phyloP scores from a whole-genome alignment of 2,797 vertebrate species.

The Malacoraja senta region DNA sequence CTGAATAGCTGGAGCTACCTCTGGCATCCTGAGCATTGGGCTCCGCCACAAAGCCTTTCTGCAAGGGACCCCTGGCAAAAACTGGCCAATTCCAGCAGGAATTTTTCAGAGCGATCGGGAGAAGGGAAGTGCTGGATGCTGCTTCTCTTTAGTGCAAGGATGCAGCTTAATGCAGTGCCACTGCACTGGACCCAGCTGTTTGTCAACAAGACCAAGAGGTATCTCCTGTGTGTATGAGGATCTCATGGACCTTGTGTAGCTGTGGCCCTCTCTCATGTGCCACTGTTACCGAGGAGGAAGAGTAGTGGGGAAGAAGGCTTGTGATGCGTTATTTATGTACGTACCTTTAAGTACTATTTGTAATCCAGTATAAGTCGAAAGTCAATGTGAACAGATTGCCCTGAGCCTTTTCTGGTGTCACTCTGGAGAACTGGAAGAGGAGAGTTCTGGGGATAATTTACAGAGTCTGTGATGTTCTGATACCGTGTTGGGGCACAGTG shows the following conservation, averaged over 20 bases:
- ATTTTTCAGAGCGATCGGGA: neutral
- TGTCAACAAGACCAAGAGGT: neutral
- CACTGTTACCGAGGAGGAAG: neutral
- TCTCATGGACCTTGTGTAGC: neutral
- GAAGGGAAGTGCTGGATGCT: too few species aligned
- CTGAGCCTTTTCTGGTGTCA: neutral
- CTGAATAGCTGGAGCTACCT: neutral
- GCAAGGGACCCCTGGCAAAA: neutral
- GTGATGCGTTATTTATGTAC: neutral
- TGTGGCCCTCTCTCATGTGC: neutral
- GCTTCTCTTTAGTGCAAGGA: neutral
- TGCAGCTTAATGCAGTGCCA: neutral
- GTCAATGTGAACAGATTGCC: neutral
- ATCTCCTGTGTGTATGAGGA: neutral
- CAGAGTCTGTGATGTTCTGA: too few species aligned
- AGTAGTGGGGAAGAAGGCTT: neutral
- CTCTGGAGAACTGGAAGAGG: neutral
- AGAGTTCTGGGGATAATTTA: too few species aligned
- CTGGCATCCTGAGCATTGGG: neutral
- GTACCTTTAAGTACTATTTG: neutral
- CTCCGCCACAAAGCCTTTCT: too few species aligned
- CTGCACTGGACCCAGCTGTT: neutral
- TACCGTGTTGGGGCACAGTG: neutral
- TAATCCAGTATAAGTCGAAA: neutral
- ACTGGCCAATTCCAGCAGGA: neutral